Percentiles rank a stretch among this genome's conserved stretches.
Evolutionary conservation across 1,140 invertebrate genomes (phyloP).

Genomic region (Riptortus pedestris): DNA sequence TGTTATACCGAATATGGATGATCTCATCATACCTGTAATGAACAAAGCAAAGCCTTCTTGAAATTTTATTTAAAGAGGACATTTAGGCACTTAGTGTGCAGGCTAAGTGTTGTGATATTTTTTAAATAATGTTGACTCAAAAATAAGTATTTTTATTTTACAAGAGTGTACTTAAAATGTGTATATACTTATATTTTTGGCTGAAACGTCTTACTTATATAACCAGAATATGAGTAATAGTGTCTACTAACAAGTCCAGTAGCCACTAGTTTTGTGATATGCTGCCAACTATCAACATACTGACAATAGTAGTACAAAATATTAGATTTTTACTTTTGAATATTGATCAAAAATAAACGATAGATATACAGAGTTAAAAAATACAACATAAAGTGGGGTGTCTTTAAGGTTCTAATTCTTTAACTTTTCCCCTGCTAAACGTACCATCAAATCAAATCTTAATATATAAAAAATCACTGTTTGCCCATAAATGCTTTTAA

Average conservation of each 20-base stretch:
- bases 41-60: constrained; percentile 26
- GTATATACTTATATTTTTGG: background rate
- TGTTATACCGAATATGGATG: constrained; percentile 33
- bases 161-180: background rate
- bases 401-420: too few species aligned
- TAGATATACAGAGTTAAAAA: too few species aligned
- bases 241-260: background rate
- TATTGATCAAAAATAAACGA: too few species aligned
- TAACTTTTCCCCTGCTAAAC: too few species aligned
- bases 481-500: too few species aligned
- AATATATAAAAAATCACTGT: too few species aligned
- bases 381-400: too few species aligned
- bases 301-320: background rate
- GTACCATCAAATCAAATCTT: too few species aligned
- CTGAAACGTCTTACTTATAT: background rate
- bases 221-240: background rate
- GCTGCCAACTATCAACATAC: background rate
- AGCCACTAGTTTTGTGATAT: background rate
- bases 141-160: background rate
- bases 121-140: background rate
- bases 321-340: too few species aligned
- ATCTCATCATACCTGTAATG: constrained; percentile 33
- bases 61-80: background rate
- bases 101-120: background rate
- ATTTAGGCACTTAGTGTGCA: background rate